A percentile compares a stretch with the other conserved stretches of the same genome.
phyloP scores from a whole-genome alignment of 2,113 vertebrate genomes.

The Eretmodus cyanostictus region DNA sequence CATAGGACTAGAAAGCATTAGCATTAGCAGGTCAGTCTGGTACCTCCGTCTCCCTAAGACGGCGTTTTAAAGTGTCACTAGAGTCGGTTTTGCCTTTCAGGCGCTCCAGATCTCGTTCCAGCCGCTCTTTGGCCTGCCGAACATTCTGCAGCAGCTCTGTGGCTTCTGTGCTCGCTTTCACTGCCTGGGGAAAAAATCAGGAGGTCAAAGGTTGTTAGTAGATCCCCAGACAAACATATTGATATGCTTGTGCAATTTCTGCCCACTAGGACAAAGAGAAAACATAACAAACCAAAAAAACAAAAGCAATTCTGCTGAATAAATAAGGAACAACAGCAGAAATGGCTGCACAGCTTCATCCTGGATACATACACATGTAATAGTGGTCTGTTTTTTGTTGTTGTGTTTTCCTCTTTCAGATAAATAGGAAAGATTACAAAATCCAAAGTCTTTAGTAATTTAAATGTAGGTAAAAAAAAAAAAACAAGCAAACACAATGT shows the following conservation, averaged over 20 bases:
- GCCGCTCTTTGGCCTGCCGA: constrained; percentile 93
- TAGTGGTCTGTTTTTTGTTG: not conserved
- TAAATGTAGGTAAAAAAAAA: not conserved
- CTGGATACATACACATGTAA: not conserved
- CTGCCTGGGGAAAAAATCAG: constrained; percentile 73
- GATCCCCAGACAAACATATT: constrained; percentile 6
- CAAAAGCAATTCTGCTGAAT: not conserved
- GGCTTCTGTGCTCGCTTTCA: constrained; percentile 96
- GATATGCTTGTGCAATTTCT: not conserved
- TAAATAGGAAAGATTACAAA: not conserved
- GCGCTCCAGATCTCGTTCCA: constrained; percentile 91
- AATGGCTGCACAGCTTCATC: not conserved
- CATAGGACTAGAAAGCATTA: not conserved
- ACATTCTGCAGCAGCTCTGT: constrained; percentile 98
- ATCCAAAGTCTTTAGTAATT: not conserved
- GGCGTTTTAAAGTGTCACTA: constrained; percentile 90
- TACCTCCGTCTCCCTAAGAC: constrained; percentile 92
- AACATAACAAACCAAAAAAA: not conserved
- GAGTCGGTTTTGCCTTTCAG: constrained; percentile 87
- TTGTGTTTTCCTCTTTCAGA: not conserved
- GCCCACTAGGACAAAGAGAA: not conserved
- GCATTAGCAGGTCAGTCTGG: not conserved
- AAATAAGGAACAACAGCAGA: not conserved
- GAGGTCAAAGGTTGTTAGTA: constrained; percentile 22
- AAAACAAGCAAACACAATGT: not conserved